phyloP scores from a whole-genome alignment of 2,113 vertebrate species.

The Pipra filicauda region DNA sequence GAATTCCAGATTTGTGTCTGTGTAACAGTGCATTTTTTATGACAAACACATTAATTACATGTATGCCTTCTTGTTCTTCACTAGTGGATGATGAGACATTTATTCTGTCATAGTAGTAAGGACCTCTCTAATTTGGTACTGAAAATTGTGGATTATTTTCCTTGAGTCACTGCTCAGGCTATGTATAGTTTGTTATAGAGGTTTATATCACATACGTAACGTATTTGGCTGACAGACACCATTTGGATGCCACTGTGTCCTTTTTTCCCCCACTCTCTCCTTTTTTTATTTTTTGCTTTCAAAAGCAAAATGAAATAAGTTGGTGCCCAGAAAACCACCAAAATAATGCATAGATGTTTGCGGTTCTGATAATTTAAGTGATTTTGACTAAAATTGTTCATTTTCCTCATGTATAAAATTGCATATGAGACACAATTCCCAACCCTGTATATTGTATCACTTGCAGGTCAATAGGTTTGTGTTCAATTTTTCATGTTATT shows the following conservation, averaged over 20 bases:
- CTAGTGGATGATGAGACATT: not conserved
- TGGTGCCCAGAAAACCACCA: not conserved
- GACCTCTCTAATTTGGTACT: not conserved
- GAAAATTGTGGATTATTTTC: not conserved
- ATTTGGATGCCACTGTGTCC: not conserved
- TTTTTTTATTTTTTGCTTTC: not conserved
- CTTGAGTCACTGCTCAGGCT: not conserved
- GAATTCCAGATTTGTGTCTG: not conserved
- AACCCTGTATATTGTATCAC: not conserved
- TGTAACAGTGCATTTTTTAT: not conserved
- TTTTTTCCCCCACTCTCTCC: rapidly evolving
- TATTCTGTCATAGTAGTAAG: not conserved
- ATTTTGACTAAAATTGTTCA: not conserved
- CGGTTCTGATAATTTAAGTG: not conserved
- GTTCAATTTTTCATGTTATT: not conserved
- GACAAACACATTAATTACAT: not conserved
- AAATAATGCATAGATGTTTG: not conserved
- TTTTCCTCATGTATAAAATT: not conserved
- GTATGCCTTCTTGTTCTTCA: not conserved
- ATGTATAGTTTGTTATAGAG: not conserved
- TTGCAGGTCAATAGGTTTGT: not conserved
- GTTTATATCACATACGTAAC: not conserved
- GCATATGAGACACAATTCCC: not conserved
- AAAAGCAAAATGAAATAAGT: not conserved
- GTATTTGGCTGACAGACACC: not conserved